Evolutionary conservation across 2,888 invertebrate species (phyloP).

Genomic region (Pandemis corylana): DNA sequence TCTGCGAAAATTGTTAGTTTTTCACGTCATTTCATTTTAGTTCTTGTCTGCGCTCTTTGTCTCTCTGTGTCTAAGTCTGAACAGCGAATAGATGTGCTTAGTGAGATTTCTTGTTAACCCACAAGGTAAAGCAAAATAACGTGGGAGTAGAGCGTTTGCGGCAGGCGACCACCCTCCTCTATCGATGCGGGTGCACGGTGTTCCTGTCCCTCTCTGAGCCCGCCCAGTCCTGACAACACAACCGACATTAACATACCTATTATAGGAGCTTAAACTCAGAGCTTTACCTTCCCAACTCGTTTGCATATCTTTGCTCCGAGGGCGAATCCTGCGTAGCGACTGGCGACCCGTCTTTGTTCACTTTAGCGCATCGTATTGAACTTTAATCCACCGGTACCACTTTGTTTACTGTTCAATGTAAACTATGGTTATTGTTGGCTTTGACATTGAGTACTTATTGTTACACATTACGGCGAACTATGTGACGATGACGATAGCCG

Average conservation of each 20-base stretch:
- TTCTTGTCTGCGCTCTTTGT: neutral
- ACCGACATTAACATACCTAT: conserved; percentile 43
- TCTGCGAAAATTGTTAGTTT: neutral
- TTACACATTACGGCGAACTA: conserved; percentile 70
- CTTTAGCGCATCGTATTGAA: conserved; percentile 13
- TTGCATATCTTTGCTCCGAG: conserved; percentile 45
- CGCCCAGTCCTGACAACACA: conserved; percentile 47
- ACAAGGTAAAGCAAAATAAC: conserved; percentile 28
- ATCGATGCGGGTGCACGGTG: conserved; percentile 48
- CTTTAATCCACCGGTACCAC: conserved; percentile 16
- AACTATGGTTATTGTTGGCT: conserved; percentile 54
- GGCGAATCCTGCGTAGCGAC: conserved; percentile 40
- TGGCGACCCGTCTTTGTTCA: conserved; percentile 11
- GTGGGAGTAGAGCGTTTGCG: conserved; percentile 38
- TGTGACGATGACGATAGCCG: conserved; percentile 68
- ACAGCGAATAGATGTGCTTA: neutral
- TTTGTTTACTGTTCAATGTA: conserved; percentile 42
- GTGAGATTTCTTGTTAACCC: conserved; percentile 13
- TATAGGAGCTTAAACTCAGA: conserved; percentile 47
- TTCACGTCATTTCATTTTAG: neutral
- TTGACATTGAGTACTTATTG: conserved; percentile 76
- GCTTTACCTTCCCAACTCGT: conserved; percentile 49
- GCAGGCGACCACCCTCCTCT: conserved; percentile 36
- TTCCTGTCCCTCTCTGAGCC: conserved; percentile 50
- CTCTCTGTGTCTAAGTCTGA: neutral